phyloP scores from a whole-genome alignment of 1,140 invertebrate species.

The Megalopta genalis region DNA sequence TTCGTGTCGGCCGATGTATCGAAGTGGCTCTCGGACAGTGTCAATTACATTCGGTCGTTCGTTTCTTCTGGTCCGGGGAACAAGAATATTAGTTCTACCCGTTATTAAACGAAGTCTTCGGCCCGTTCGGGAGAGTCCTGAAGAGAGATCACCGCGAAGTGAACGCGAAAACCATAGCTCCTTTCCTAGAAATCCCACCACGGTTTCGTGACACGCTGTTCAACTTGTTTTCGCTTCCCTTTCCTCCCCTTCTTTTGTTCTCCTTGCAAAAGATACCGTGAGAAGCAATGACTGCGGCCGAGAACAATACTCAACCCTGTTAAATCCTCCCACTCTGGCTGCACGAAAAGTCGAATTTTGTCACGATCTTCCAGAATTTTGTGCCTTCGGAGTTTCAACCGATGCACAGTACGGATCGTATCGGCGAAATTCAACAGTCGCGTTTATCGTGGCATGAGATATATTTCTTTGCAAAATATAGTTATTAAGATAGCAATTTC shows the following conservation, averaged over 20 bases:
- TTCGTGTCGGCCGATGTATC: conserved; percentile 3
- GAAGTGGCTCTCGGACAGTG: conserved; percentile 4
- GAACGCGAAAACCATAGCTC: conserved; percentile 49
- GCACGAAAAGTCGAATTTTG: too few relatives aligned
- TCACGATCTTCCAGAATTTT: too few relatives aligned
- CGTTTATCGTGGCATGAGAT: too few relatives aligned
- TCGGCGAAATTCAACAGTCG: too few relatives aligned
- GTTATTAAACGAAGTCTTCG: conserved; percentile 27
- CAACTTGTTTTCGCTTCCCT: not conserved
- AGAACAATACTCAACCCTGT: too few relatives aligned
- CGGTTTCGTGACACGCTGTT: conserved; percentile 1
- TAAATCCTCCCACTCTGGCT: too few relatives aligned
- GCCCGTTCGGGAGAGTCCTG: conserved; percentile 17
- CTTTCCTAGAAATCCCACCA: conserved; percentile 14
- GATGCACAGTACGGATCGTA: too few relatives aligned
- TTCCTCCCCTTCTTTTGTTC: not conserved
- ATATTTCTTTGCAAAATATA: too few relatives aligned
- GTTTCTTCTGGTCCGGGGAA: not conserved
- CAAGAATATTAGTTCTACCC: conserved; percentile 21
- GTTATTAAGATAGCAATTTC: too few relatives aligned
- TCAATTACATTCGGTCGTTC: conserved; percentile 44
- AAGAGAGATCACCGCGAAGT: conserved; percentile 49
- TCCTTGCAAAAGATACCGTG: too few relatives aligned
- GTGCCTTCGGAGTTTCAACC: too few relatives aligned
- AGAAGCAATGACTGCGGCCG: too few relatives aligned